These are phyloP conservation scores for Leptosomus discolor DNA, from an alignment of 2,113 vertebrate species.

Conservation along the genomic window DNA sequence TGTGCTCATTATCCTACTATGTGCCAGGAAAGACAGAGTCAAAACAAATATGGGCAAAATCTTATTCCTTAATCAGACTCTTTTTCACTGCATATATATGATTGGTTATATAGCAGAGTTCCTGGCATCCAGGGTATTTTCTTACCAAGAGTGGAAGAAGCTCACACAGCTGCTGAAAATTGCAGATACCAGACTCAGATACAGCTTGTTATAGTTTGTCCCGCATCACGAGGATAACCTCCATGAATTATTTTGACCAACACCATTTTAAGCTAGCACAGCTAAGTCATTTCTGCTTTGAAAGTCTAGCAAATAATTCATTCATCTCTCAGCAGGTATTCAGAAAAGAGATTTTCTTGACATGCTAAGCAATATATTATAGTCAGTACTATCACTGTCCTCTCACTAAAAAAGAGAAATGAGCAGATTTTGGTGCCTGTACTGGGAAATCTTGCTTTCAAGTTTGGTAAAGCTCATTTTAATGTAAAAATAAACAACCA, in stretches of 20 bases:
- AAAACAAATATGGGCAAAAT: neutral
- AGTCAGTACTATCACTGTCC: neutral
- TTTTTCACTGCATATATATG: neutral
- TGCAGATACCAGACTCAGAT: neutral
- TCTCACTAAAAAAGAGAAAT: neutral
- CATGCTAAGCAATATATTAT: neutral
- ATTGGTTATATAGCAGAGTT: neutral
- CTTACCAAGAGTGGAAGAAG: neutral
- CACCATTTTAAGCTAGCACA: neutral
- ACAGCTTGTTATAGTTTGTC: neutral
- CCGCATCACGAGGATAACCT: accelerated
- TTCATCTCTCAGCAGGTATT: neutral
- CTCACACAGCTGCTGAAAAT: neutral
- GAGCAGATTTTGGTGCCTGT: neutral
- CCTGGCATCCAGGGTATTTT: neutral
- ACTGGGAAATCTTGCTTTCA: neutral
- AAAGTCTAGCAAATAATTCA: neutral
- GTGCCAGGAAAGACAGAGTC: neutral
- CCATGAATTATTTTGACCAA: neutral
- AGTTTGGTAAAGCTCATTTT: neutral
- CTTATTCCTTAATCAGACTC: neutral
- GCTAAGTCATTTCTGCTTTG: neutral
- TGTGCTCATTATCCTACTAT: neutral
- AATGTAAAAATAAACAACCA: neutral
- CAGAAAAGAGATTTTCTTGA: neutral